Percentiles rank a stretch among this genome's conserved stretches.
These are phyloP conservation scores for Luffia ferchaultella DNA, from an alignment of 2,888 invertebrate species.

Conservation along the genomic window DNA sequence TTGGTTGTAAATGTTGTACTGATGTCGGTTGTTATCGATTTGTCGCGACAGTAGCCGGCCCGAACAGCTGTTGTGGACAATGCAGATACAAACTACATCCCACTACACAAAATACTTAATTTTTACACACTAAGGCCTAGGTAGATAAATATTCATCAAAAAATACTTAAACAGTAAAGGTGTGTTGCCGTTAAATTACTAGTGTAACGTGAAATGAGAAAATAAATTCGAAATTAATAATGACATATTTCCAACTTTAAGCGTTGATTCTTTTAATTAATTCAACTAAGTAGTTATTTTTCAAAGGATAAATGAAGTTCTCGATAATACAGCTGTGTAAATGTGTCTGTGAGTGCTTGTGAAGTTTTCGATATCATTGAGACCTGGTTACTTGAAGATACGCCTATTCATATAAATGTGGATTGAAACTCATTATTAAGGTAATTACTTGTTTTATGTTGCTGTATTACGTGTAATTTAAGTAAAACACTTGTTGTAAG, in stretches of 20 bases:
- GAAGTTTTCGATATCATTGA: neutral
- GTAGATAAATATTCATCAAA: neutral
- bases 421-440: slow-evolving; percentile 38
- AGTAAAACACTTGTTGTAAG: slow-evolving; percentile 1
- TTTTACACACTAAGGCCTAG: too few relatives aligned
- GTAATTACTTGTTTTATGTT: slow-evolving; percentile 24
- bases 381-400: neutral
- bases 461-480: neutral
- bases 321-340: neutral
- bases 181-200: neutral
- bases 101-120: too few relatives aligned
- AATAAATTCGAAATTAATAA: neutral
- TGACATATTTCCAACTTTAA: slow-evolving; percentile 21
- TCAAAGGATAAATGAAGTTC: too few relatives aligned
- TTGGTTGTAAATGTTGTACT: slow-evolving; percentile 28
- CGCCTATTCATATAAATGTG: slow-evolving; percentile 30
- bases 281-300: too few relatives aligned
- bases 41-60: slow-evolving; percentile 29
- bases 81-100: too few relatives aligned
- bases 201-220: neutral
- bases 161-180: neutral
- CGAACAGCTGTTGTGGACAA: slow-evolving; percentile 41
- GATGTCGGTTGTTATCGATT: slow-evolving; percentile 45
- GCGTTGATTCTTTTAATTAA: too few relatives aligned
- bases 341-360: neutral